Evolutionary conservation across 2,888 invertebrate species (phyloP), one percentile per base, ranked within the genome.

Genomic region (Crossocerus cetratus): DNA sequence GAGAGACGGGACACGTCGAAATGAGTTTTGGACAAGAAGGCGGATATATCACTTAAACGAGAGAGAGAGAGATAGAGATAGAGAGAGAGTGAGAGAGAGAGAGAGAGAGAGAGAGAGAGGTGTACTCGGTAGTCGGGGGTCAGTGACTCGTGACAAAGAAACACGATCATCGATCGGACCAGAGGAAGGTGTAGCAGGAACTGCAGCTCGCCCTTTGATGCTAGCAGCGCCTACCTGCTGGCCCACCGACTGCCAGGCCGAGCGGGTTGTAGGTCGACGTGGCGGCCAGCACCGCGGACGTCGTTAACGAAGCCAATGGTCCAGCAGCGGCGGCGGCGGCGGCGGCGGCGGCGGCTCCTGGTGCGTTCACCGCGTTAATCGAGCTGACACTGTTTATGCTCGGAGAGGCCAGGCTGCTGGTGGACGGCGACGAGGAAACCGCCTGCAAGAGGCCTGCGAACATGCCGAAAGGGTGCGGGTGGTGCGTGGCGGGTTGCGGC

Each of bases 231-330:
- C 93, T 94, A 94, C 94, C 94, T 94, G 94, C 94, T 92, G 95
- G 94, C 85, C 90, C 90, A 91, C 95, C 95, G 85, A 95, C 94
- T 89, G 96, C 96, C 88, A 97, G 93, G 91, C 96, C 95, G 90
- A 97, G 93, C 85, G 96, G 96, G 93, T 96, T 96, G 93, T 96
- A 96, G 85, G 96, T 95, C 80, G 96, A 90, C 58, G 90, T 88
- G 65, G 90, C 90, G 74, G 90, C 89, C 62, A 90, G 83, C 54
- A 90, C 90, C 72, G 90, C 90, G 64, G 90, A 89, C 23, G 88
- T 87, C 53, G 90, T 90, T 74, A 90, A 82, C 63, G 90, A 90
- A 64, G 90, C 90, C 64, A 90, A 82, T 21, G 90, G 88, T 69
- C 90, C 89, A 71, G 90, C 90, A 11, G 8, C 32, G 59, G 87